Base-by-base conservation (phyloP, 1,140 invertebrate species). In the Metopolophium dirhodum region DNA sequence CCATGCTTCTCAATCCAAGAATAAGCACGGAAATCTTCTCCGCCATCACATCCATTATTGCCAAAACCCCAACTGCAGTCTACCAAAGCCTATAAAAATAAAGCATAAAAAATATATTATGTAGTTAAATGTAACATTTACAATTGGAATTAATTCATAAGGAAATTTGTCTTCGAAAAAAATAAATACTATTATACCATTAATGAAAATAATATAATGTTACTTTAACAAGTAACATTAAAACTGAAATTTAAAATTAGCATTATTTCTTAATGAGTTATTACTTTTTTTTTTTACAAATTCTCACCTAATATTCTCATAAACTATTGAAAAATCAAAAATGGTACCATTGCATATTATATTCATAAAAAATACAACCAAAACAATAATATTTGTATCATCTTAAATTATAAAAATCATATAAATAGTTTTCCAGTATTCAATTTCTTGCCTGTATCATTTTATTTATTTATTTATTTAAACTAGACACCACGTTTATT, bases 31-130 rank as follows among this genome's bases (percentile, higher is more conserved):
- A 98, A 99, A 95, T 98, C 97, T 96, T 99, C 98, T 89, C 99
- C 99, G 45, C 99, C 99, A 96, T 99, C 98, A 95, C 99, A 99
- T 7, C 98, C 99, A 95, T 99, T 99, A 95, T 99, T 99, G 37
- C 98, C 98, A 95, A 96, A 98, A 94, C 97, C 98, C 98, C 98
- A 99, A n/a, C 98, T 98, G 95, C 99, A 99, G 96, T 99, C 99
- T 94, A 99, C 97, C 83, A 99, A 96, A 86, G 98, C 98, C 96
- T 97, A 95, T 22, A 94, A 57, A 37, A 51, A 93, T 6, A 54
- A 90, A 68, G 3, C 61, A 57, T 61, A 68, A 90, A 90, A 23
- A 90, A 68, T 87, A 87, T n/a, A 45, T n/a, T 9, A 94, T 82
- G 18, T 93, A 94, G 41, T 41, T 41, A 41, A 41, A 41, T 95